phyloP scores from a whole-genome alignment of 2,888 invertebrate species.

The Ametastegia equiseti region DNA sequence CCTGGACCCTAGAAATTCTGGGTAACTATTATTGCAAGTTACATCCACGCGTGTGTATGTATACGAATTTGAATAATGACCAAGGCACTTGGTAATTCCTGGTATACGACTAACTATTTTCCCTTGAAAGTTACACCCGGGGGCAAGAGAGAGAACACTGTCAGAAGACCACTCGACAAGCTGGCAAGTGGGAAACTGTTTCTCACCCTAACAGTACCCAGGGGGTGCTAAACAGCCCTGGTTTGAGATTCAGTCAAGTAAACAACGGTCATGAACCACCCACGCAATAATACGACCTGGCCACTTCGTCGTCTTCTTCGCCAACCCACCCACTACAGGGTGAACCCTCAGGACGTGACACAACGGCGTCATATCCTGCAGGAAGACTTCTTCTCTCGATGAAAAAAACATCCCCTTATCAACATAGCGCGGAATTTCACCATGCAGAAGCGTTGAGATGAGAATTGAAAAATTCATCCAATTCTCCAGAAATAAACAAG shows the following conservation, averaged over 20 bases:
- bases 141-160: not conserved
- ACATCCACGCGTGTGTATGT: too few relatives aligned
- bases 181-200: not conserved
- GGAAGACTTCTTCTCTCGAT: too few relatives aligned
- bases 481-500: too few relatives aligned
- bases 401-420: not conserved
- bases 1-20: too few relatives aligned
- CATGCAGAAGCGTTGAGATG: not conserved
- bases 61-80: too few relatives aligned
- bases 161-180: conserved; percentile 4
- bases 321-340: too few relatives aligned
- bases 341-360: not conserved
- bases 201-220: not conserved
- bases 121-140: not conserved
- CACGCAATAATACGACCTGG: conserved; percentile 36
- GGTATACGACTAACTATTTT: not conserved
- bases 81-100: too few relatives aligned
- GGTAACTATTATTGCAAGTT: too few relatives aligned
- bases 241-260: conserved; percentile 30
- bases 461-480: conserved; percentile 16
- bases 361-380: not conserved
- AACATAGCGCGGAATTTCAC: not conserved
- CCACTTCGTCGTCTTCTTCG: too few relatives aligned
- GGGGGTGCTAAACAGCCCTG: not conserved
- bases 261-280: conserved; percentile 19